A percentile compares a stretch with the other conserved stretches of the same genome.
These are phyloP conservation scores for honey bee (Apis mellifera) DNA, from an alignment of 1,140 invertebrate genomes.

Conservation along the genomic window Amel_HAv3.1 CM009945.2:6017001-6017500, in stretches of 20 bases:
- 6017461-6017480: neutral
- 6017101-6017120: neutral
- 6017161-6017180: conserved; percentile 49
- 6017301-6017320: conserved; percentile 38
- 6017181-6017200: conserved; percentile 17
- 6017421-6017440: neutral
- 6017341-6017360: neutral
- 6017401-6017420: neutral
- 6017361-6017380: conserved; percentile 41
- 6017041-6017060: neutral
- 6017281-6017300: conserved; percentile 29
- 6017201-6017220: conserved; percentile 26
- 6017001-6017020: neutral
- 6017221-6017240: conserved; percentile 40
- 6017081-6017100: conserved; percentile 4
- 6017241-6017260: conserved; percentile 45
- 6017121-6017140: conserved; percentile 17
- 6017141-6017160: conserved; percentile 31
- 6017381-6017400: conserved; percentile 32
- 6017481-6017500: too few species aligned
- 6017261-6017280: conserved; percentile 55
- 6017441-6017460: neutral
- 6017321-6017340: neutral
- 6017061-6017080: neutral
- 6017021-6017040: conserved; percentile 4